A percentile compares a stretch with the other conserved stretches of the same genome.
Conservation (phyloP, 2,113 vertebrate genomes). For the Dolichotis patagonum region DNA sequence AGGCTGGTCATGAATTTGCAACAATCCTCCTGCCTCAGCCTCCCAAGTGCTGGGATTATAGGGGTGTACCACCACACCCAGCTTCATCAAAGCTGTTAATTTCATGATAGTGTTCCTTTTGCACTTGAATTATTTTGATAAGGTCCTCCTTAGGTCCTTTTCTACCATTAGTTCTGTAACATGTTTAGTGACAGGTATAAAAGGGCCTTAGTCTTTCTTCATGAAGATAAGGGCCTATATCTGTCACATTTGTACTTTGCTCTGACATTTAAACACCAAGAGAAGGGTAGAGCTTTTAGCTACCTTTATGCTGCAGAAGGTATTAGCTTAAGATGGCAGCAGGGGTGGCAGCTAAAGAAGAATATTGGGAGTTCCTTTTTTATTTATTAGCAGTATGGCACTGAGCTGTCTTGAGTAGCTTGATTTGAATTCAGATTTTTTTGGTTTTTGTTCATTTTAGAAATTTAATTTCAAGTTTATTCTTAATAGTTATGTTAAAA, state of each 20-base stretch:
- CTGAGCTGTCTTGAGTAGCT: background rate
- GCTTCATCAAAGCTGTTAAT: constrained; percentile 39
- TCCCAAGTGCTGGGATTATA: too few species aligned
- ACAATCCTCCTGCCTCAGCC: too few species aligned
- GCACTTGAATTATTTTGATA: background rate
- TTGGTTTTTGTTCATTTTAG: background rate
- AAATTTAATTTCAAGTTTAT: constrained; percentile 29
- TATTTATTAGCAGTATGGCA: background rate
- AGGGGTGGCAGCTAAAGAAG: background rate
- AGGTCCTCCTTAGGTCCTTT: background rate
- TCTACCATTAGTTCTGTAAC: background rate
- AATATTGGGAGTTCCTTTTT: background rate
- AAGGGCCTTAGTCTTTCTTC: constrained; percentile 35
- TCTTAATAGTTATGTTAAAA: background rate
- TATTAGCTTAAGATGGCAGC: background rate
- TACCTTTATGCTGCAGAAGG: background rate
- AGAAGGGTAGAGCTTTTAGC: background rate
- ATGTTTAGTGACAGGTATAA: background rate
- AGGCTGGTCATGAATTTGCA: too few species aligned
- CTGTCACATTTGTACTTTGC: background rate
- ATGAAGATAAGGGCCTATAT: background rate
- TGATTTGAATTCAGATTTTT: background rate
- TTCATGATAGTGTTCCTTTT: constrained; percentile 64
- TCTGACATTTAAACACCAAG: background rate
- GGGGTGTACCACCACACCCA: too few species aligned